Conservation (phyloP, 2,797 vertebrate genomes). For the Artibeus lituratus region DNA sequence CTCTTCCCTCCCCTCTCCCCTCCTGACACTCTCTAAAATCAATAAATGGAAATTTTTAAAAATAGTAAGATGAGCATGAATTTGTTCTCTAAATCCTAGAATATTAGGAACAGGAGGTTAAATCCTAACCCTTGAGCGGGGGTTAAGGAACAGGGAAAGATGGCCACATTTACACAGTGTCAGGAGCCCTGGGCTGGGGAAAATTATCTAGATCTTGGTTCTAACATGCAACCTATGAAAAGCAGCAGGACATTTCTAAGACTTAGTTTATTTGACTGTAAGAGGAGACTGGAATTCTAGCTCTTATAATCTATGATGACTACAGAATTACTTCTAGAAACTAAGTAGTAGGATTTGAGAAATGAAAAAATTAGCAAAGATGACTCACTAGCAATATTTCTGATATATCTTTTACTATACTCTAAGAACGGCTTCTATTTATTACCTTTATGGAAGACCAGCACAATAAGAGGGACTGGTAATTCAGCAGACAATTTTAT, state of each 20-base stretch:
- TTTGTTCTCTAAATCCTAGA: constrained; percentile 13
- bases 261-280: neutral
- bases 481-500: constrained; percentile 3
- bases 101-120: neutral
- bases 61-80: neutral
- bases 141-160: neutral
- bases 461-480: neutral
- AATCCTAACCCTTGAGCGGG: constrained; percentile 14
- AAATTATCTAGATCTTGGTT: neutral
- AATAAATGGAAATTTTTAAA: neutral
- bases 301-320: neutral
- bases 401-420: neutral
- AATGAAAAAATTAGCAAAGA: constrained; percentile 49
- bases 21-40: neutral
- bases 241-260: neutral
- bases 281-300: neutral
- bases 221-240: constrained; percentile 9
- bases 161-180: neutral
- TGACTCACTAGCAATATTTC: neutral
- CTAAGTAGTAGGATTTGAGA: constrained; percentile 5
- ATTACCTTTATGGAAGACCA: constrained; percentile 13
- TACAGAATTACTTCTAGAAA: constrained; percentile 26
- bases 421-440: neutral
- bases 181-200: neutral
- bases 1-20: neutral